Evolutionary conservation across 2,888 invertebrate genomes (phyloP).

Genomic region (Protophormia terraenovae): DNA sequence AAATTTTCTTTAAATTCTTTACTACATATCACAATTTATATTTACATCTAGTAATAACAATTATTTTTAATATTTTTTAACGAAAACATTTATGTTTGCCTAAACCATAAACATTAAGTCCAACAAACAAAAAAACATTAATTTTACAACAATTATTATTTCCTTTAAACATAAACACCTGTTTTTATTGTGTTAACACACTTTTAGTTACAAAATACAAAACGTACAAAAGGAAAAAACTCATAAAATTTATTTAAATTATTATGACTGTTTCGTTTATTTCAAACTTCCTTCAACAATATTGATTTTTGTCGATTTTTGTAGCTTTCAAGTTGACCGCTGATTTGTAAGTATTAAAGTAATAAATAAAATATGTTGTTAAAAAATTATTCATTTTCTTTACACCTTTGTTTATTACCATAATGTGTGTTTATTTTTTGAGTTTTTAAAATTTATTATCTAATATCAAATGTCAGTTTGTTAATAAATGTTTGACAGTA

Average conservation of each 20-base stretch:
- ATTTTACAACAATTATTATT: conserved; percentile 37
- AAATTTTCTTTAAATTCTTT: no score
- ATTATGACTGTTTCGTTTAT: background rate
- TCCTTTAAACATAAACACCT: conserved; percentile 45
- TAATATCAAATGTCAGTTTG: conserved; percentile 33
- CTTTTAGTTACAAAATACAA: background rate
- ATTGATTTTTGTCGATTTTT: background rate
- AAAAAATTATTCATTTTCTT: background rate
- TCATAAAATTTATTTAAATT: background rate
- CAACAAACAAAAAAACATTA: conserved; percentile 6
- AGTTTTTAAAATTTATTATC: conserved; percentile 21
- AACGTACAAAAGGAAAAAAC: background rate
- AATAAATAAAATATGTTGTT: background rate
- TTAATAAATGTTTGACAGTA: conserved; percentile 49
- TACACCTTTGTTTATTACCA: background rate
- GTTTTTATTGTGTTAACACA: background rate
- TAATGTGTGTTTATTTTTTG: background rate
- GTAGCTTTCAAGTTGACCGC: background rate
- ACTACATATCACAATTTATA: no score
- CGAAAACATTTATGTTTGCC: conserved; percentile 19
- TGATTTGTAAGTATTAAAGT: background rate
- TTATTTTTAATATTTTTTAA: background rate
- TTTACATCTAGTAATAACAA: conserved; percentile 14
- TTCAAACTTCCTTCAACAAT: background rate
- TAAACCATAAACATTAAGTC: background rate